Percentiles rank a stretch among this genome's conserved stretches.
These are phyloP conservation scores for Proterorhinus semilunaris DNA, from an alignment of 2,113 vertebrate species.

Conservation along the genomic window DNA sequence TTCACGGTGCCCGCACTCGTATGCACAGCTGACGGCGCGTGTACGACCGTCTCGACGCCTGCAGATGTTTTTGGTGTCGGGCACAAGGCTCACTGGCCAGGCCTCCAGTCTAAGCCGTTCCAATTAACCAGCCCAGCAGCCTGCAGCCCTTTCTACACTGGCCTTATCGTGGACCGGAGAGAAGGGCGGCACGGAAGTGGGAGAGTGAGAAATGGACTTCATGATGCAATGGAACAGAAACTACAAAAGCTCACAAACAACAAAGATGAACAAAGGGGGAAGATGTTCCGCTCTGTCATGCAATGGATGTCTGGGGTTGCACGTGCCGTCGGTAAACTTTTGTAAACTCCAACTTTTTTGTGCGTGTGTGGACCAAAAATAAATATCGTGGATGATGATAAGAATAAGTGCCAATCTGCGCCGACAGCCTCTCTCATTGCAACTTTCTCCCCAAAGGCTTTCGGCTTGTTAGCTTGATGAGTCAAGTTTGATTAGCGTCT, in stretches of 20 bases:
- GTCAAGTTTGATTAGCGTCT: no score
- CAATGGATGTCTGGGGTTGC: neutral
- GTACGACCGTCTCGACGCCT: constrained; percentile 56
- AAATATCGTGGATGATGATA: neutral
- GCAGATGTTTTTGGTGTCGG: constrained; percentile 64
- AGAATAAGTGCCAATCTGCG: no score
- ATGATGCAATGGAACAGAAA: constrained; percentile 16
- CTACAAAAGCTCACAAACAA: constrained; percentile 3
- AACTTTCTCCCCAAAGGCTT: no score
- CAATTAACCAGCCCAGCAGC: constrained; percentile 73
- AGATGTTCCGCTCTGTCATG: neutral
- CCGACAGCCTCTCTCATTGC: no score
- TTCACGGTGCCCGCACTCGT: constrained; percentile 12
- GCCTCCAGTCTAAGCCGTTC: constrained; percentile 61
- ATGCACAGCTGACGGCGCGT: constrained; percentile 30
- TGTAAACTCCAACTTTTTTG: neutral
- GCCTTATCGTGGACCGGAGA: constrained; percentile 57
- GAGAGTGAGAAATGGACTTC: constrained; percentile 29
- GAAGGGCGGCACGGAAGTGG: constrained; percentile 11
- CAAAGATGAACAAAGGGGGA: constrained; percentile 2
- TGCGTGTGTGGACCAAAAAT: neutral
- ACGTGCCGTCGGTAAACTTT: neutral
- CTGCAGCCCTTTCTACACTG: constrained; percentile 50
- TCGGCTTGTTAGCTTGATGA: no score
- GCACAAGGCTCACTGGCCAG: constrained; percentile 63